Evolutionary conservation across 2,888 invertebrate genomes (phyloP).

Genomic region (Lasioglossum leucozonium): DNA sequence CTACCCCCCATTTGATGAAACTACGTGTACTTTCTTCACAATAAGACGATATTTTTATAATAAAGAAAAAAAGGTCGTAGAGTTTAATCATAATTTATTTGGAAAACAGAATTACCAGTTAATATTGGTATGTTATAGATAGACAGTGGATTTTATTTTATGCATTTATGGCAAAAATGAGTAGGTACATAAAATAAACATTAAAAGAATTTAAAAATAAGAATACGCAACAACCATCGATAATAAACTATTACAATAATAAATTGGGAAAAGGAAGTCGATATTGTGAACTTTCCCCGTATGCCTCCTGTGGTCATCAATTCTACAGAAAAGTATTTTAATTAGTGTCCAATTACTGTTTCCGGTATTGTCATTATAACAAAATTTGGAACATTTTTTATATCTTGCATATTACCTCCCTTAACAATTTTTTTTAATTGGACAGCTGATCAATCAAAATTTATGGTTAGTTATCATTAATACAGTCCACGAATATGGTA

Average conservation of each 20-base stretch:
- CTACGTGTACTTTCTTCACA: neutral
- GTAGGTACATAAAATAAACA: too few species aligned
- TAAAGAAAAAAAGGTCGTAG: neutral
- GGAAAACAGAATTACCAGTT: too few species aligned
- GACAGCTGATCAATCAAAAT: neutral
- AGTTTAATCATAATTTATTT: neutral
- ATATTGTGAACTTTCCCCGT: neutral
- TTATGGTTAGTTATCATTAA: neutral
- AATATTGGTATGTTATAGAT: too few species aligned
- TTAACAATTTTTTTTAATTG: neutral
- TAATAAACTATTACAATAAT: too few species aligned
- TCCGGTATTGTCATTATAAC: neutral
- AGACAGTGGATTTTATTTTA: too few species aligned
- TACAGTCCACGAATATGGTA: neutral
- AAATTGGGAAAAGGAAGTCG: neutral
- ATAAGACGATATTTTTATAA: neutral
- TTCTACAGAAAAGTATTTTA: neutral
- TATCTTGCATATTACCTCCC: neutral
- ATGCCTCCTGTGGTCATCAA: neutral
- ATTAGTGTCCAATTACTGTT: conserved; percentile 1
- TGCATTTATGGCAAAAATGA: too few species aligned
- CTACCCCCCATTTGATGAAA: neutral
- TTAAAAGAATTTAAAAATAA: too few species aligned
- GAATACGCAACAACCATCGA: too few species aligned
- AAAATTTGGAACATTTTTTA: neutral